Base-by-base conservation (phyloP, 2,888 invertebrate species). In the Xylocampa areola region DNA sequence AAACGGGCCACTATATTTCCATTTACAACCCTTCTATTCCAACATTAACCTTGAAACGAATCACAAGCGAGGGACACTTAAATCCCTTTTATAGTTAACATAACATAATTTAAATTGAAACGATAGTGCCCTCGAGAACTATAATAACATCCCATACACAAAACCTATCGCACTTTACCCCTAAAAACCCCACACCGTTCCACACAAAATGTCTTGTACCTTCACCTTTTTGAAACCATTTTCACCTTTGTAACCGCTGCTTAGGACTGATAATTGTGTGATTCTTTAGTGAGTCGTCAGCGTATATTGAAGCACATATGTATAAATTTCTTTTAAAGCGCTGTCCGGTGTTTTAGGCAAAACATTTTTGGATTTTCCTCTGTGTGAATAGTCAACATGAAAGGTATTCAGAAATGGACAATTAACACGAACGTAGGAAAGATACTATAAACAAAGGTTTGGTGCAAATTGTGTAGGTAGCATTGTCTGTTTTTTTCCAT, bases 71-170 rank as follows among this genome's bases (percentile, higher is more conserved):
- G 8, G 29, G 39, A 17, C 25, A 21, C 21, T 40, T 27, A 35
- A 13, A 52, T 2, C 45, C 69, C 32, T 44, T 53, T 63, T 43
- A 62, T 39, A 41, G 17, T 7, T 6, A 45, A 52, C n/a, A n/a
- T n/a, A 63, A 68, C 64, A 53, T 68, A 47, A 47, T 63, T 57
- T 47, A 43, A 69, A 50, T 65, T 57, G 37, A 68, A 66, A 50
- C 57, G 5, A 66, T 50, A 66, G 70, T 33, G 30, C 66, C 59
- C 70, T 10, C 10, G 66, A 40, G 70, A 58, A 65, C 51, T 39
- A 58, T 65, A 51, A 64, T 64, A 25, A 33, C 43, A 23, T 52
- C 14, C 36, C 23, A 45, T 33, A n/a, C 7, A 33, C 50, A 63
- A 68, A 45, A 43, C 33, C 29, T 36, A 64, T 47, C 30, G 6